phyloP scores from a whole-genome alignment of 2,888 invertebrate genomes.

The Archaeoteleia sp. region DNA sequence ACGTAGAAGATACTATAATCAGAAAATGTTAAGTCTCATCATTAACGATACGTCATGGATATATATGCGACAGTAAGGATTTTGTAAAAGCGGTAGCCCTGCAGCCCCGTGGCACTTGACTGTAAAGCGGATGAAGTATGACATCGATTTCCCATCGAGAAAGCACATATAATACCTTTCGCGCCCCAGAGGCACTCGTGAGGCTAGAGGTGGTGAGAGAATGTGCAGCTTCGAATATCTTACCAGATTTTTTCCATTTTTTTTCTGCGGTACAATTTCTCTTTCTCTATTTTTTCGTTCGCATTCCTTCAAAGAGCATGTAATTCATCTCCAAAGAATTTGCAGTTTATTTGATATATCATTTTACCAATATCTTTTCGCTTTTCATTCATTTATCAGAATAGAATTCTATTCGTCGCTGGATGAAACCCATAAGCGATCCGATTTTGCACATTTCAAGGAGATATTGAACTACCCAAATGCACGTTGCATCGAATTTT shows the following conservation, averaged over 20 bases:
- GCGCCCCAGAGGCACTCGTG: conserved; percentile 40
- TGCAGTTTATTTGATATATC: conserved; percentile 26
- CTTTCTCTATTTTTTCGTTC: conserved; percentile 24
- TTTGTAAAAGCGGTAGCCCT: conserved; percentile 43
- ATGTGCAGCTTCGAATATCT: conserved; percentile 46
- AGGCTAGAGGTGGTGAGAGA: conserved; percentile 41
- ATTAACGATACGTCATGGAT: conserved; percentile 43
- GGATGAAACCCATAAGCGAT: conserved; percentile 16
- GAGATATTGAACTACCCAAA: conserved; percentile 16
- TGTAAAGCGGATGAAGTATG: conserved; percentile 66
- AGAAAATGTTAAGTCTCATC: conserved; percentile 39
- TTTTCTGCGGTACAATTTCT: conserved; percentile 19
- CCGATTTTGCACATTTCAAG: conserved; percentile 3
- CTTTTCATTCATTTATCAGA: conserved; percentile 19
- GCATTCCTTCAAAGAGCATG: conserved; percentile 20
- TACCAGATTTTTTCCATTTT: conserved; percentile 45
- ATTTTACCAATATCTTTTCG: conserved; percentile 26
- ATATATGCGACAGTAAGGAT: conserved; percentile 32
- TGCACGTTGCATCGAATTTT: too few relatives aligned
- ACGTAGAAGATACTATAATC: conserved; percentile 23
- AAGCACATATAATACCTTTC: conserved; percentile 45
- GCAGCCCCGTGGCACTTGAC: conserved; percentile 54
- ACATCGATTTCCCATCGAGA: conserved; percentile 68
- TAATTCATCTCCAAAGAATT: conserved; percentile 29
- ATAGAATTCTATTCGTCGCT: conserved; percentile 16